Evolutionary conservation across 2,797 vertebrate species (phyloP).

Genomic region (Capromys pilorides): DNA sequence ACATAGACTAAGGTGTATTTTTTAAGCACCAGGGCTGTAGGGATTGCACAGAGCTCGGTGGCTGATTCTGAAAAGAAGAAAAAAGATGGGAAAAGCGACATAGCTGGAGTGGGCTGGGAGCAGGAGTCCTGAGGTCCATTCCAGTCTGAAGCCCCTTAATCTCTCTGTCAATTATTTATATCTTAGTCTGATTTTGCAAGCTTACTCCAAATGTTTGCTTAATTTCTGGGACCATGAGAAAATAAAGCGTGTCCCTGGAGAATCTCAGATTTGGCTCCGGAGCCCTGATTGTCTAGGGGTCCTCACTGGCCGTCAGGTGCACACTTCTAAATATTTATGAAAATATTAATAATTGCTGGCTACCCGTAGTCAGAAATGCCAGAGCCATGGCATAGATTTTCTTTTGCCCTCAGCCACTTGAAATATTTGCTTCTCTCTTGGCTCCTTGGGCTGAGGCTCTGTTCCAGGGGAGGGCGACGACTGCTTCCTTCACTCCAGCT

Average conservation of each 20-base stretch:
- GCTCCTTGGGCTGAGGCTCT: background rate
- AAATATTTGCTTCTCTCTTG: background rate
- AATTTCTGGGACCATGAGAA: constrained; percentile 60
- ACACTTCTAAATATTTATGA: constrained; percentile 80
- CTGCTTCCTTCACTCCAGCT: background rate
- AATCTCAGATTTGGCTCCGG: constrained; percentile 57
- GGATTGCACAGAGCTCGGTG: constrained; percentile 69
- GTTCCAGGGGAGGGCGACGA: background rate
- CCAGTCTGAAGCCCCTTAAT: constrained; percentile 74
- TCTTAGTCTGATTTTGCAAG: constrained; percentile 34
- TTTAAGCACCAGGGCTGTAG: constrained; percentile 71
- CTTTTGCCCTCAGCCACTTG: background rate
- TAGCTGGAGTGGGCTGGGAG: fast-evolving
- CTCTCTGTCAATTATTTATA: constrained; percentile 84
- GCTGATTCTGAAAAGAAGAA: constrained; percentile 68
- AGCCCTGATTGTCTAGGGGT: constrained; percentile 59
- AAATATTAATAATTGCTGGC: constrained; percentile 71
- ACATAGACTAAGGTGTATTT: constrained; percentile 73
- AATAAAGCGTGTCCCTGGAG: constrained; percentile 46
- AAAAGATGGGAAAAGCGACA: background rate
- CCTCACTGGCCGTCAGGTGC: constrained; percentile 21
- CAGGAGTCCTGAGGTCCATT: constrained; percentile 53
- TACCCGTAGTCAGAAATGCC: background rate
- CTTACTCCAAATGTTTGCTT: constrained; percentile 72
- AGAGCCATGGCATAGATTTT: background rate